A percentile compares a stretch with the other conserved stretches of the same genome.
These are phyloP conservation scores for Keiferia lycopersicella DNA, from an alignment of 2,888 invertebrate genomes.

Conservation along the genomic window DNA sequence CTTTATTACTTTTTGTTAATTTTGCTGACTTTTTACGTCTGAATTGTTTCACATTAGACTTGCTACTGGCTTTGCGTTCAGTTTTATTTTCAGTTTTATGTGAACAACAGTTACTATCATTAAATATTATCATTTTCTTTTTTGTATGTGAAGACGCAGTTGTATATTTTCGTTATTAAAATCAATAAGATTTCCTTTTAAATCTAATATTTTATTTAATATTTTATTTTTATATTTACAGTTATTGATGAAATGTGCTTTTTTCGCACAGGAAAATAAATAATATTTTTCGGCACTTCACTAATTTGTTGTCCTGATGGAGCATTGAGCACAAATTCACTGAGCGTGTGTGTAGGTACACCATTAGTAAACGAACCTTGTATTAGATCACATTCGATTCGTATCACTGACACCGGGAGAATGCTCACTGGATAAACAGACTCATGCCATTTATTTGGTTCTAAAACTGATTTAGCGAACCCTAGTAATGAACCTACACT, in stretches of 20 bases:
- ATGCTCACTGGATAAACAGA: conserved; percentile 24
- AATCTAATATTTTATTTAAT: conserved; percentile 29
- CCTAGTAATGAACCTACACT: background rate
- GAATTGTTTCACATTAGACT: background rate
- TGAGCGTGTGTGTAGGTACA: conserved; percentile 24
- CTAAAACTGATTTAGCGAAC: background rate
- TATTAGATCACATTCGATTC: conserved; percentile 27
- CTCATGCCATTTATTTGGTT: conserved; percentile 24
- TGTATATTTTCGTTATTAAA: conserved; percentile 26
- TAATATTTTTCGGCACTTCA: conserved; percentile 30
- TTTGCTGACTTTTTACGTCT: conserved; percentile 2
- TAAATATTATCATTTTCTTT: conserved; percentile 23
- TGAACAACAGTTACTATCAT: conserved; percentile 1
- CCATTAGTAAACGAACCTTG: conserved; percentile 28
- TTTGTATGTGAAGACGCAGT: conserved; percentile 16
- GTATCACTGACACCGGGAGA: conserved; percentile 25
- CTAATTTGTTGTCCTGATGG: conserved; percentile 23
- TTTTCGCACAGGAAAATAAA: conserved; percentile 31
- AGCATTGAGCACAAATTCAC: conserved; percentile 28
- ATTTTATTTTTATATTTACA: too few relatives aligned
- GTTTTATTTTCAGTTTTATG: conserved; percentile 3
- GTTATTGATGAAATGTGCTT: conserved; percentile 27
- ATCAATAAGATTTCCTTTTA: conserved; percentile 25
- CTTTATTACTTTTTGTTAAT: conserved; percentile 27
- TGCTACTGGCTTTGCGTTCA: background rate